phyloP scores from a whole-genome alignment of 2,113 vertebrate species.

The Rafetus swinhoei region DNA sequence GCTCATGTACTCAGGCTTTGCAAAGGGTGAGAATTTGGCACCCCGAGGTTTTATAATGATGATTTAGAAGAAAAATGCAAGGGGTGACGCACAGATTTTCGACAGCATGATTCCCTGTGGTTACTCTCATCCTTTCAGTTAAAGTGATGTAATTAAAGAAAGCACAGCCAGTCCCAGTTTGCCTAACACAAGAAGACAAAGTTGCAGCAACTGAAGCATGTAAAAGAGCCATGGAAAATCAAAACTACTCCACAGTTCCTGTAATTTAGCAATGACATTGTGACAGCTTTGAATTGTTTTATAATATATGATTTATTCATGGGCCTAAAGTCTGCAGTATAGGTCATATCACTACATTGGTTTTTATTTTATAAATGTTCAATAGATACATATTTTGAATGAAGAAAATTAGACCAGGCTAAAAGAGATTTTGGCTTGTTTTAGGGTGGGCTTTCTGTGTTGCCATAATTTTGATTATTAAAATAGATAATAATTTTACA shows the following conservation, averaged over 20 bases:
- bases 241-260: constrained; percentile 20
- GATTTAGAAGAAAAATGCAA: not conserved
- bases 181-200: constrained; percentile 31
- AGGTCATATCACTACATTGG: not conserved
- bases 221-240: not conserved
- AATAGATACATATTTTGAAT: constrained; percentile 15
- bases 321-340: not conserved
- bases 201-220: not conserved
- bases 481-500: constrained; percentile 54
- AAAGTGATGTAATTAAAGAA: constrained; percentile 8
- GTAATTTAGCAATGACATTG: not conserved
- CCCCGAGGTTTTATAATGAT: not conserved
- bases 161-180: not conserved
- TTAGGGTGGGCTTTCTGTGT: not conserved
- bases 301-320: not conserved
- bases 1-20: not conserved
- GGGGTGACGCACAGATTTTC: constrained; percentile 12
- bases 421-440: not conserved
- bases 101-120: constrained; percentile 31
- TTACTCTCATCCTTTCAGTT: constrained; percentile 42
- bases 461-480: constrained; percentile 49
- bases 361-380: constrained; percentile 24
- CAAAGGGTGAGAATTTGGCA: not conserved
- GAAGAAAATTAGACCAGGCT: constrained; percentile 15
- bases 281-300: constrained; percentile 17